These are phyloP conservation scores for Psococerastis gibbosa DNA, from an alignment of 2,888 invertebrate species.

Conservation along the genomic window DNA sequence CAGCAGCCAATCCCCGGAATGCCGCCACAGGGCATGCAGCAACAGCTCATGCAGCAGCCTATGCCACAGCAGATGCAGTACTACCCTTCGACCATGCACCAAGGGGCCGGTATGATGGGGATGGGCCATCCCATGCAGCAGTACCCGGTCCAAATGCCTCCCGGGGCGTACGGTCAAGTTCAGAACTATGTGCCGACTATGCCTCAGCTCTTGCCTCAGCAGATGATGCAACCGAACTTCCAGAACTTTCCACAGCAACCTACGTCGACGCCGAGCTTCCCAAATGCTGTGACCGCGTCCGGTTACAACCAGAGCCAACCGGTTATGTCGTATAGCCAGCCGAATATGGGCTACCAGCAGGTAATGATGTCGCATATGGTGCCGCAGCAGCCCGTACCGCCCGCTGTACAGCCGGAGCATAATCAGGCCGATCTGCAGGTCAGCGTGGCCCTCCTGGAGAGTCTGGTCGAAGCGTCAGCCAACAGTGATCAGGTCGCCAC, in stretches of 20 bases:
- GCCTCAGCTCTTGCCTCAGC: constrained; percentile 16
- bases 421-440: constrained; percentile 11
- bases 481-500: constrained; percentile 24
- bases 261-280: background rate
- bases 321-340: background rate
- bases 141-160: constrained; percentile 16
- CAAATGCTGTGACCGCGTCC: background rate
- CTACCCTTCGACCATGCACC: constrained; percentile 1
- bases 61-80: constrained; percentile 13
- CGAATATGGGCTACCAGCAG: background rate
- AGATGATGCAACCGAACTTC: constrained; percentile 15
- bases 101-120: constrained; percentile 9
- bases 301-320: constrained; percentile 19
- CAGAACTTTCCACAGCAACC: constrained; percentile 1
- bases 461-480: constrained; percentile 26
- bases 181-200: constrained; percentile 15
- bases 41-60: constrained; percentile 14
- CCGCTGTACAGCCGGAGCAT: constrained; percentile 14
- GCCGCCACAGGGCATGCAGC: constrained; percentile 13
- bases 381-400: constrained; percentile 12
- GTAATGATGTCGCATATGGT: constrained; percentile 12
- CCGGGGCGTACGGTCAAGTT: constrained; percentile 16
- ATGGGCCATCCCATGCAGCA: constrained; percentile 16
- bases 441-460: constrained; percentile 24
- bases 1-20: constrained; percentile 12